Evolutionary conservation across 2,888 invertebrate species (phyloP).

Genomic region (Odontocolon sp.): DNA sequence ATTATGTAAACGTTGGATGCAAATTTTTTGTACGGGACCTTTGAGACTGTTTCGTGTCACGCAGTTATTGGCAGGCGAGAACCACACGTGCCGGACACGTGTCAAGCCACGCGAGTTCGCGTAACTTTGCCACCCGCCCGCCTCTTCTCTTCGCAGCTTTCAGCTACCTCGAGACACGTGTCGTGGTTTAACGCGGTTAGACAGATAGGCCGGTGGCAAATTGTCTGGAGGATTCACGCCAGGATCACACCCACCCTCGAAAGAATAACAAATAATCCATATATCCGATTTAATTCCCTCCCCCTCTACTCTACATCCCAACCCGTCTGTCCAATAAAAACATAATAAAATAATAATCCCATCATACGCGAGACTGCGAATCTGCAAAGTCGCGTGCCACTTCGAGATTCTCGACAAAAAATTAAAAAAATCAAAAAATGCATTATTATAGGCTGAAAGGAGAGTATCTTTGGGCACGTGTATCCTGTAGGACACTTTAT

Average conservation of each 20-base stretch:
- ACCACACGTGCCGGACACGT: constrained; percentile 77
- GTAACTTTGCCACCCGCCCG: constrained; percentile 58
- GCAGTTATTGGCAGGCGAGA: too few relatives aligned
- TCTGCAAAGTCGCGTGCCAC: constrained; percentile 66
- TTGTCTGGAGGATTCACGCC: constrained; percentile 45
- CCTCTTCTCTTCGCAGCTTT: too few relatives aligned
- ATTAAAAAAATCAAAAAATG: not conserved
- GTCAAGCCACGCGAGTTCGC: constrained; percentile 61
- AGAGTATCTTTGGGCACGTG: constrained; percentile 24
- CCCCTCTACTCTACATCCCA: constrained; percentile 1
- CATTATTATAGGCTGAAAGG: not conserved
- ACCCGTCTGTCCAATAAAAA: constrained; percentile 53
- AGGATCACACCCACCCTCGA: constrained; percentile 30
- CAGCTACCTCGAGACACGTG: constrained; percentile 45
- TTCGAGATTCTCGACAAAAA: constrained; percentile 58
- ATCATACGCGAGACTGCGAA: constrained; percentile 28
- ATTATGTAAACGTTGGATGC: too few relatives aligned
- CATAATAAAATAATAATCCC: constrained; percentile 68
- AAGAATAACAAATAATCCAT: constrained; percentile 31
- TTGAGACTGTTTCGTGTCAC: too few relatives aligned
- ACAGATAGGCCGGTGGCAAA: constrained; percentile 44
- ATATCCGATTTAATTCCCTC: constrained; percentile 31
- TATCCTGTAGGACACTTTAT: not conserved
- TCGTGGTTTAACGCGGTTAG: constrained; percentile 54
- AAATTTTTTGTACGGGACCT: too few relatives aligned